A percentile compares a stretch with the other conserved stretches of the same genome.
These are phyloP conservation scores for Conchocele bisecta DNA, from an alignment of 2,888 invertebrate species.

Conservation along the genomic window DNA sequence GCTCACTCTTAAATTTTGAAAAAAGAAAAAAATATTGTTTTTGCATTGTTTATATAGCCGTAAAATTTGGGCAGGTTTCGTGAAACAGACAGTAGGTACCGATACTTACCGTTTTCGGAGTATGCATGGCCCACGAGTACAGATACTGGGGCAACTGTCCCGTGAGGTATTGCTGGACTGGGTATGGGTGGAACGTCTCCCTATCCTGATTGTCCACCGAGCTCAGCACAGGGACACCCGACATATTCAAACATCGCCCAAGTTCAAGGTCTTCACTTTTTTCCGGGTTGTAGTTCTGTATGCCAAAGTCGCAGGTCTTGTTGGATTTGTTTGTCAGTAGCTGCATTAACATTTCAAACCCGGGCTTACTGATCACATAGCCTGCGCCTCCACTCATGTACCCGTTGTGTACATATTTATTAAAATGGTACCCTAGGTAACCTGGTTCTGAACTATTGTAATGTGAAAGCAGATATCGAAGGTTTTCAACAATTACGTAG, in stretches of 20 bases:
- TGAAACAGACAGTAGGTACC: too few relatives aligned
- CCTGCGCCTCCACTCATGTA: constrained; percentile 83
- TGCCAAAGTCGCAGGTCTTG: constrained; percentile 80
- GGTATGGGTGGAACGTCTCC: constrained; percentile 96
- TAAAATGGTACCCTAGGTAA: constrained; percentile 86
- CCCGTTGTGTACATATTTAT: constrained; percentile 73
- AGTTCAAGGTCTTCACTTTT: constrained; percentile 93
- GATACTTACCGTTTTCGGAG: background rate
- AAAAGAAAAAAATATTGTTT: too few relatives aligned
- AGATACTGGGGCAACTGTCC: constrained; percentile 22
- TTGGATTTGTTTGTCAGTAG: constrained; percentile 89
- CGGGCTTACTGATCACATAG: constrained; percentile 94
- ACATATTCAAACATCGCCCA: constrained; percentile 91
- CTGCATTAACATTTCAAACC: constrained; percentile 85
- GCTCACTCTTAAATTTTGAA: too few relatives aligned
- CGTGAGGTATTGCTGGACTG: constrained; percentile 83
- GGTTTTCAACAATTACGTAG: constrained; percentile 96
- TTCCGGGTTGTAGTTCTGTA: constrained; percentile 87
- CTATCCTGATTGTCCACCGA: constrained; percentile 91
- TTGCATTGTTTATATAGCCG: too few relatives aligned
- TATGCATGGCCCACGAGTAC: background rate
- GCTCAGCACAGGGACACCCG: constrained; percentile 90
- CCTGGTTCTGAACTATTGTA: constrained; percentile 89
- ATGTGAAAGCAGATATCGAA: constrained; percentile 92
- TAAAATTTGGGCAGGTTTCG: too few relatives aligned